Conservation (phyloP, 2,113 vertebrate species). For the Hylia prasina region DNA sequence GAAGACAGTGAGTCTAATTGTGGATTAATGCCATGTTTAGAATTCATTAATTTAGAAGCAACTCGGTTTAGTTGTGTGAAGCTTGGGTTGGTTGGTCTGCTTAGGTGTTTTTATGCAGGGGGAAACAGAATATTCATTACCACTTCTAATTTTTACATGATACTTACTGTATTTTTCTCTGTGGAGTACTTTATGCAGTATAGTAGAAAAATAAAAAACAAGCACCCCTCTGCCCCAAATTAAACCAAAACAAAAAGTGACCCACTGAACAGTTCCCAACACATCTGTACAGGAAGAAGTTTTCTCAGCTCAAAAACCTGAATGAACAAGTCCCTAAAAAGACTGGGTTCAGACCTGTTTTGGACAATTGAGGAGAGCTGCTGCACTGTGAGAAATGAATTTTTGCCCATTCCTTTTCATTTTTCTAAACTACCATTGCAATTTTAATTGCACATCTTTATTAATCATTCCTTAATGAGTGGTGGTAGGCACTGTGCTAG, state of each 20-base stretch:
- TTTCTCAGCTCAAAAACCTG: not conserved
- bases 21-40: not conserved
- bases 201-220: not conserved
- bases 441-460: not conserved
- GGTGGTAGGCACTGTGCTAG: not conserved
- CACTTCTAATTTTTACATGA: not conserved
- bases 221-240: rapidly evolving
- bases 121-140: not conserved
- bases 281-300: not conserved
- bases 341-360: not conserved
- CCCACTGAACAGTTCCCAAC: not conserved
- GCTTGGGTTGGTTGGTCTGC: not conserved
- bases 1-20: not conserved
- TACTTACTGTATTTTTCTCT: not conserved
- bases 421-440: not conserved
- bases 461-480: not conserved
- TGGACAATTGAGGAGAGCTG: not conserved
- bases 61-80: not conserved
- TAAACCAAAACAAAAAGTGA: not conserved
- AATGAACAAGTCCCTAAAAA: not conserved
- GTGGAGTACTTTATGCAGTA: not conserved
- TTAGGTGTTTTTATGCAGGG: not conserved
- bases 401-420: not conserved
- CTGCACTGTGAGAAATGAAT: not conserved
- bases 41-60: not conserved